Percentiles rank a stretch among this genome's conserved stretches.
Evolutionary conservation across 2,888 invertebrate genomes (phyloP).

Genomic region (Thera britannica): DNA sequence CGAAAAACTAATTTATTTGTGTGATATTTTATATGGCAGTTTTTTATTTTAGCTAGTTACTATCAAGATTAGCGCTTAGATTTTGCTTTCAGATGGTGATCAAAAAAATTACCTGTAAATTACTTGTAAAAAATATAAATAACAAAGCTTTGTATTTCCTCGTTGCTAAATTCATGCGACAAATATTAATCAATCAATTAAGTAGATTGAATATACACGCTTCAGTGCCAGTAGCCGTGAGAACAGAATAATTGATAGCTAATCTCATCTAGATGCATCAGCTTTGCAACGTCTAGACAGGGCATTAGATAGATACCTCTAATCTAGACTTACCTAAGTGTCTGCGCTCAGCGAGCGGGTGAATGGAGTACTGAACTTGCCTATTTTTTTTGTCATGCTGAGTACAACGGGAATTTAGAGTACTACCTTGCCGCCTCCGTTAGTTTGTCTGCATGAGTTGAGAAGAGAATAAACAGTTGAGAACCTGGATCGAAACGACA

Average conservation of each 20-base stretch:
- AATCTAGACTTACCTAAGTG: slow-evolving; percentile 30
- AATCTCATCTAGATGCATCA: slow-evolving; percentile 68
- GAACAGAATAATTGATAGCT: slow-evolving; percentile 78
- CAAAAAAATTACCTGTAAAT: too few relatives aligned
- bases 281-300: slow-evolving; percentile 60
- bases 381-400: not conserved
- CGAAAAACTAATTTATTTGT: too few relatives aligned
- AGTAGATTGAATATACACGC: slow-evolving; percentile 16
- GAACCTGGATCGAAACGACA: too few relatives aligned
- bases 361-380: not conserved
- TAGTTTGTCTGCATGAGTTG: not conserved
- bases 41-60: too few relatives aligned
- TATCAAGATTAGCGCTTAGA: too few relatives aligned
- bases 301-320: slow-evolving; percentile 44
- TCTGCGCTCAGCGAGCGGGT: slow-evolving; percentile 1
- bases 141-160: not conserved
- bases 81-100: too few relatives aligned
- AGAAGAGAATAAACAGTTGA: too few relatives aligned
- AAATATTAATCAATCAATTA: slow-evolving; percentile 1
- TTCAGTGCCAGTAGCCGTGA: slow-evolving; percentile 60
- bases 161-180: not conserved
- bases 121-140: too few relatives aligned
- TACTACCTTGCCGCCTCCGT: not conserved
- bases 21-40: too few relatives aligned
- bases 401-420: not conserved